Conservation (phyloP, 2,888 invertebrate genomes). For the Trichopoda pennipes region DNA sequence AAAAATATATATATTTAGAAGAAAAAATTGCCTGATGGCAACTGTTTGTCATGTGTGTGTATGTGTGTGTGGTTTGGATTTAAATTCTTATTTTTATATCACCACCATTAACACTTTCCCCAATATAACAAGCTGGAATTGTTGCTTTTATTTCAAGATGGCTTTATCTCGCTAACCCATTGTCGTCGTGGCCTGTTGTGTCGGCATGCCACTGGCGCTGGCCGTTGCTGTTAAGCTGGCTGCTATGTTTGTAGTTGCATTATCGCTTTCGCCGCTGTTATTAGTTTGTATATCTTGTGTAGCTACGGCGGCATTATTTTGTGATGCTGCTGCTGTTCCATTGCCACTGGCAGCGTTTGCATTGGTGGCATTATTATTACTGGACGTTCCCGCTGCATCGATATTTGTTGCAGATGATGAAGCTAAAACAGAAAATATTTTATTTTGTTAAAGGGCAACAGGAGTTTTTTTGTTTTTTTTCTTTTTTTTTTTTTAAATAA, state of each 20-base stretch:
- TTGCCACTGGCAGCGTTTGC: conserved; percentile 59
- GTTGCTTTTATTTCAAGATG: conserved; percentile 31
- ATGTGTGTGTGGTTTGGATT: conserved; percentile 28
- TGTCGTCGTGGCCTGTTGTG: conserved; percentile 77
- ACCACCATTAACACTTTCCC: conserved; percentile 23
- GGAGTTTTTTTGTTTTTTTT: no score
- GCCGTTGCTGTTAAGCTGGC: conserved; percentile 66
- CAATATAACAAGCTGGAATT: conserved; percentile 51
- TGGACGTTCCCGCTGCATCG: conserved; percentile 68
- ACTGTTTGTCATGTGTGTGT: conserved; percentile 64
- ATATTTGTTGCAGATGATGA: conserved; percentile 65
- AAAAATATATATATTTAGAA: conserved; percentile 59
- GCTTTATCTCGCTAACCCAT: conserved; percentile 77
- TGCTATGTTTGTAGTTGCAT: conserved; percentile 67
- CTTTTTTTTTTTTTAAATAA: not conserved
- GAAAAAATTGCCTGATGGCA: conserved; percentile 66
- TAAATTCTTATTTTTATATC: conserved; percentile 34
- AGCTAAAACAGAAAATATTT: conserved; percentile 53
- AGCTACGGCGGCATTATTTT: conserved; percentile 63
- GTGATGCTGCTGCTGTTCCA: conserved; percentile 53
- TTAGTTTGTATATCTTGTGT: conserved; percentile 71
- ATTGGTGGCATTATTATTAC: conserved; percentile 66
- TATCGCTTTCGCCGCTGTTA: conserved; percentile 66
- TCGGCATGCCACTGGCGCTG: conserved; percentile 69
- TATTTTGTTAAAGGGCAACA: conserved; percentile 7